phyloP scores from a whole-genome alignment of 2,888 invertebrate species.

The Cerastis leucographa region DNA sequence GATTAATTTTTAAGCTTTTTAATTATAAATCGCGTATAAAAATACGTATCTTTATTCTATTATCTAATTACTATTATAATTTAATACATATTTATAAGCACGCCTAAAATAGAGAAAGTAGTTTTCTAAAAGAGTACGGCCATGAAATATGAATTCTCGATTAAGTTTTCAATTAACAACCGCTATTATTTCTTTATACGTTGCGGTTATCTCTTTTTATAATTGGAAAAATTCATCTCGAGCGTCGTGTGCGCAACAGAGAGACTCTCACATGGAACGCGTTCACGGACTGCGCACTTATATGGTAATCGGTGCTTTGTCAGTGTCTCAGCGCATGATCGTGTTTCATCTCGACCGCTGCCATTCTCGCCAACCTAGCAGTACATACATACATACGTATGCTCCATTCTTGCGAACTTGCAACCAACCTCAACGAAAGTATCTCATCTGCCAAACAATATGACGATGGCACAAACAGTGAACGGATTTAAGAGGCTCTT shows the following conservation, averaged over 20 bases:
- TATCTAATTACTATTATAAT: conserved; percentile 53
- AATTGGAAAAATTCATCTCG: conserved; percentile 76
- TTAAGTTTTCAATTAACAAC: conserved; percentile 76
- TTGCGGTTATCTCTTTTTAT: conserved; percentile 76
- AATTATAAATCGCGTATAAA: conserved; percentile 43
- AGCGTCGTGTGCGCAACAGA: conserved; percentile 64
- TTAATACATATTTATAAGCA: conserved; percentile 65
- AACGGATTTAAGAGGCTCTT: conserved; percentile 77
- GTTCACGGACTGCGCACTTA: conserved; percentile 70
- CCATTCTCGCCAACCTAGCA: conserved; percentile 43
- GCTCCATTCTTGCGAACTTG: conserved; percentile 39
- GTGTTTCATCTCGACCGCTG: conserved; percentile 68
- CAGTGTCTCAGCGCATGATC: conserved; percentile 73
- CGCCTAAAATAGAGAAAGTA: conserved; percentile 66
- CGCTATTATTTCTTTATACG: conserved; percentile 75
- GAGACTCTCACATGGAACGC: conserved; percentile 66
- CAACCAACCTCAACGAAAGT: conserved; percentile 68
- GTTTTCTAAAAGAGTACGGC: conserved; percentile 66
- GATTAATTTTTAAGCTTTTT: conserved; percentile 38
- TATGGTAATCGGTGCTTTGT: conserved; percentile 78
- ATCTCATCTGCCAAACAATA: conserved; percentile 79
- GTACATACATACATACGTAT: conserved; percentile 29
- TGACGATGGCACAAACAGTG: conserved; percentile 77
- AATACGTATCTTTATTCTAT: conserved; percentile 49
- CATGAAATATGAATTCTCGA: conserved; percentile 71